Percentiles rank a stretch among this genome's conserved stretches.
These are phyloP conservation scores for Knipowitschia caucasica DNA, from an alignment of 2,797 vertebrate genomes.

Conservation along the genomic window DNA sequence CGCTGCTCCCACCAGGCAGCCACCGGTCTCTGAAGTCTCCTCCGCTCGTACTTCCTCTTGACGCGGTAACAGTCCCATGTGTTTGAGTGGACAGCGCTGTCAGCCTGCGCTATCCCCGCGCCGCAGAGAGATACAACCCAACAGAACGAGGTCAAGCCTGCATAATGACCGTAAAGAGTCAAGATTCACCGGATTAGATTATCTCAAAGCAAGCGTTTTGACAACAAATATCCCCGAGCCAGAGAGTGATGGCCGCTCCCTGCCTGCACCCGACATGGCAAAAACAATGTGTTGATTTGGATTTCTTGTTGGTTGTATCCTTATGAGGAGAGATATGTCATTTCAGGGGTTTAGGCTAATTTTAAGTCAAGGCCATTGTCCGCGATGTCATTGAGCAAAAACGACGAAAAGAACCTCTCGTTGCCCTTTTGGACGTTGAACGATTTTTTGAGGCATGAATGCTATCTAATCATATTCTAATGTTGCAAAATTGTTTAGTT, in stretches of 20 bases:
- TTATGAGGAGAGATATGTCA: constrained; percentile 71
- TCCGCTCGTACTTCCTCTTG: constrained; percentile 59
- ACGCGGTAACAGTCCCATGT: constrained; percentile 55
- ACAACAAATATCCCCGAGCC: constrained; percentile 77
- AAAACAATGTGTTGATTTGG: constrained; percentile 79
- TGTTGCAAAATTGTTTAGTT: not conserved
- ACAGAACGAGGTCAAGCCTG: constrained; percentile 78
- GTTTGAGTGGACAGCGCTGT: constrained; percentile 59
- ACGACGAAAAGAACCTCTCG: constrained; percentile 68
- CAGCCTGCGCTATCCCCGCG: constrained; percentile 40
- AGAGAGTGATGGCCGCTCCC: constrained; percentile 71
- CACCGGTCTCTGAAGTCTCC: constrained; percentile 65
- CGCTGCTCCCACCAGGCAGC: constrained; percentile 68
- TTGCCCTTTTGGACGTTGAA: constrained; percentile 18
- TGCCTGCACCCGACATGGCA: constrained; percentile 71
- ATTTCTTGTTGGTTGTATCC: constrained; percentile 70
- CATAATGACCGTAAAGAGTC: constrained; percentile 75
- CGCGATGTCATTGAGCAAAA: constrained; percentile 65
- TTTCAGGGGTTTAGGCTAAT: constrained; percentile 72
- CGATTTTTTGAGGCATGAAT: not conserved
- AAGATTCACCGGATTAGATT: constrained; percentile 71
- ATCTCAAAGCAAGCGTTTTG: constrained; percentile 71
- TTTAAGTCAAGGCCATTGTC: constrained; percentile 64
- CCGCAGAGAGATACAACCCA: constrained; percentile 61
- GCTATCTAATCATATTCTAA: not conserved